Evolutionary conservation across 2,113 vertebrate genomes (phyloP), one percentile per base, ranked within the genome.

Genomic region (Ciconia stormi): DNA sequence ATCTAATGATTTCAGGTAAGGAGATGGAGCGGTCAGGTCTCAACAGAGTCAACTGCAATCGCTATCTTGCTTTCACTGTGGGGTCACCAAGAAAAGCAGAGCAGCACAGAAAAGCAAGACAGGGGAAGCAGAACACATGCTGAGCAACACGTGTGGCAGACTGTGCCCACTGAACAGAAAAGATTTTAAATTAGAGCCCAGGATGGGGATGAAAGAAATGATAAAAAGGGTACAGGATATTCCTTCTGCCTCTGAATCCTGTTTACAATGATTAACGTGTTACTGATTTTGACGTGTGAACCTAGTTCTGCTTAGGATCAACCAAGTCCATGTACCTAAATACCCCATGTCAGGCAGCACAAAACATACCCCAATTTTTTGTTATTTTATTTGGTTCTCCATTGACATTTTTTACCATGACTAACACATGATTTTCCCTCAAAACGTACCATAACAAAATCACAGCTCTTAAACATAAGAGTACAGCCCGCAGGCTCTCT

Each of bases 381-480:
- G 11, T 81, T 78, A n/a, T 52, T 94, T 92, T 81, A 32, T 91
- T 97, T 71, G 55, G 78, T 92, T 97, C 63, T 79, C 87, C 76
- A 92, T 22, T 94, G 78, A 87, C 73, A 36, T 92, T 91, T 95
- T 74, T 82, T 47, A 96, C 97, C 96, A 96, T 97, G 91, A 97
- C 96, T 97, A 97, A 98, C 83, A 63, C 58, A 91, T 30, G 50
- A 96, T 97, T 97, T 97, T 95, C 91, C 86, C 70, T 93, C 74
- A 82, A 74, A 97, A 95, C 58, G 77, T 53, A 97, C 96, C 96
- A 95, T 97, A 95, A 97, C 95, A 94, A 97, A 97, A 95, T 96
- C 95, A 97, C 85, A 97, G 83, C 86, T 94, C 91, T 96, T 96
- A 95, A 93, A 95, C 81, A 40, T 72, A 55, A 87, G 93, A 93